Conservation (phyloP, 2,113 vertebrate species). For the Cnemophilus loriae region DNA sequence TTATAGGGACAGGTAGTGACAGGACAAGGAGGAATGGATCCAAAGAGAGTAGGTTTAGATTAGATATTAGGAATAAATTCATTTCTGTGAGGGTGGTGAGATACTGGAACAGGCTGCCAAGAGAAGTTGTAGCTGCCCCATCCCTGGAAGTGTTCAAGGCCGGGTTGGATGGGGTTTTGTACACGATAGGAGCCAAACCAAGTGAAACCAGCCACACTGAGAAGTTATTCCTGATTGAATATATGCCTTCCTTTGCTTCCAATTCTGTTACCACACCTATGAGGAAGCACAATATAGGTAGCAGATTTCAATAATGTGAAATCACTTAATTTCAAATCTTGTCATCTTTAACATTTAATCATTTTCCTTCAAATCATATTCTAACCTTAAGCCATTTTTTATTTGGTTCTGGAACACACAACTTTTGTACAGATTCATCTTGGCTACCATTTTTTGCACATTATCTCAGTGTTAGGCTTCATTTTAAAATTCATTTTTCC, state of each 20-base stretch:
- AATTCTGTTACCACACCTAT: background rate
- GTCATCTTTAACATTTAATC: background rate
- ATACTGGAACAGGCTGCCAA: background rate
- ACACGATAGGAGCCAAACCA: background rate
- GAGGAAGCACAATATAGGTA: background rate
- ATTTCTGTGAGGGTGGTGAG: background rate
- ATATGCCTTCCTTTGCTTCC: background rate
- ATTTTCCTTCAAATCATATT: background rate
- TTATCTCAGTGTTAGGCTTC: background rate
- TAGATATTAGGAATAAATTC: background rate
- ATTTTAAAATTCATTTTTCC: background rate
- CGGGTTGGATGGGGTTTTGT: background rate
- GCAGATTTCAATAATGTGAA: background rate
- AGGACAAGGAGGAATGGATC: background rate
- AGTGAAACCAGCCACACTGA: background rate
- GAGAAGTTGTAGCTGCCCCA: background rate
- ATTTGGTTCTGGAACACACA: background rate
- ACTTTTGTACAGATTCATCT: background rate
- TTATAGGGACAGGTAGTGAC: too few relatives aligned
- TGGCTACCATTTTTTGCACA: background rate
- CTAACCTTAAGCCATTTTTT: background rate
- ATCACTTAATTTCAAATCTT: background rate
- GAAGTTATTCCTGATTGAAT: background rate
- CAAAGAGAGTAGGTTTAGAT: background rate
- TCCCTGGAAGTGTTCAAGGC: background rate